A percentile compares a stretch with the other conserved stretches of the same genome.
Conservation (phyloP, 2,888 invertebrate genomes). For the Lycia hirtaria region DNA sequence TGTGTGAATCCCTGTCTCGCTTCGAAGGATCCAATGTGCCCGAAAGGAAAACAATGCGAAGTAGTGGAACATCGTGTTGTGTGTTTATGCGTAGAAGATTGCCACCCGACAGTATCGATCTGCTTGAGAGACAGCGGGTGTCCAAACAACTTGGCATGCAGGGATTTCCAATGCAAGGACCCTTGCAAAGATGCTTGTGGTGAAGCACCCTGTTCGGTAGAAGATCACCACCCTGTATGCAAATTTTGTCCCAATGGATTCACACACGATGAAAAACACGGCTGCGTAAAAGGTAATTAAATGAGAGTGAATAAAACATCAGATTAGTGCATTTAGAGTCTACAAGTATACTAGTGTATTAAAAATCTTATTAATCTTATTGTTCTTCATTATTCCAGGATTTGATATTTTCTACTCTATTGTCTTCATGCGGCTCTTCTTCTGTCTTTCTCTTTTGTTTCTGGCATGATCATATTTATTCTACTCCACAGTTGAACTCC, state of each 20-base stretch:
- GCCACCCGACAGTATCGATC: constrained; percentile 93
- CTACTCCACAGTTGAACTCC: constrained; percentile 79
- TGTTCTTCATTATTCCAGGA: constrained; percentile 85
- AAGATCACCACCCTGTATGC: constrained; percentile 97
- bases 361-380: constrained; percentile 79
- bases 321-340: constrained; percentile 64
- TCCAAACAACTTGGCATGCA: constrained; percentile 93
- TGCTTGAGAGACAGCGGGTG: constrained; percentile 96
- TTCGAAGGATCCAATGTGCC: constrained; percentile 88
- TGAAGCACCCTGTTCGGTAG: constrained; percentile 96
- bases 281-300: constrained; percentile 99
- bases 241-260: constrained; percentile 98
- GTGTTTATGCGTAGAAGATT: constrained; percentile 95
- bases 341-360: constrained; percentile 67
- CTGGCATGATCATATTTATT: constrained; percentile 78
- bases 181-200: constrained; percentile 95
- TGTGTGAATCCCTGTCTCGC: constrained; percentile 95
- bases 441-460: constrained; percentile 76
- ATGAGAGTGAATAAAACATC: constrained; percentile 59
- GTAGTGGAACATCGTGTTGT: constrained; percentile 94
- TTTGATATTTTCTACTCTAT: constrained; percentile 80
- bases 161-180: constrained; percentile 95
- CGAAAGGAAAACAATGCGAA: constrained; percentile 93
- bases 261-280: constrained; percentile 95
- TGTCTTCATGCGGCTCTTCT: constrained; percentile 79